phyloP scores from a whole-genome alignment of 2,888 invertebrate genomes.

The Sinelater perroti region DNA sequence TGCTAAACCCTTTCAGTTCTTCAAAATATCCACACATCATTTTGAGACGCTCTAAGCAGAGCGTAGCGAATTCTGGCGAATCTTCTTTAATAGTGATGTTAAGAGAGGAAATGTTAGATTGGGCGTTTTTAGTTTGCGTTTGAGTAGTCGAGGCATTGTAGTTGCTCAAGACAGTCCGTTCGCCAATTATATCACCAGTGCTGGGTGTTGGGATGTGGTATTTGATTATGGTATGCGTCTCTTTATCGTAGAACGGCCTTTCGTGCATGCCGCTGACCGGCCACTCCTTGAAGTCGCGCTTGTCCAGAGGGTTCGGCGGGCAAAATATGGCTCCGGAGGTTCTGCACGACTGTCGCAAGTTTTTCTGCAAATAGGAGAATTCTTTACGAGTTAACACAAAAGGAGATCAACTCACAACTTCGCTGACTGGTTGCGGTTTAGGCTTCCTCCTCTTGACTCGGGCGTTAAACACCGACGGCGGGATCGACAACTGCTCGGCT shows the following conservation, averaged over 20 bases:
- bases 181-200: no score
- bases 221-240: conserved; percentile 52
- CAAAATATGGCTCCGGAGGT: conserved; percentile 42
- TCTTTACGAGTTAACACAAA: background rate
- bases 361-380: conserved; percentile 17
- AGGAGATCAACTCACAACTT: conserved; percentile 15
- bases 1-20: conserved; percentile 41
- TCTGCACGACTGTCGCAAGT: conserved; percentile 39
- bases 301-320: conserved; percentile 41
- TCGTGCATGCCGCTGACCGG: conserved; percentile 51
- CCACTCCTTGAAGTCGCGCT: conserved; percentile 47
- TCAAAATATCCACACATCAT: conserved; percentile 37
- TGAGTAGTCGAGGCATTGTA: no score
- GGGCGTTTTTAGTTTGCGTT: no score
- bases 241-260: conserved; percentile 54
- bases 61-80: background rate
- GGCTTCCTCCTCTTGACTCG: conserved; percentile 15
- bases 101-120: no score
- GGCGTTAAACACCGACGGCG: conserved; percentile 33
- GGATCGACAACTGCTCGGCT: conserved; percentile 39
- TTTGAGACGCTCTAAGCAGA: conserved; percentile 40
- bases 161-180: no score
- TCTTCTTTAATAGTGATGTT: background rate
- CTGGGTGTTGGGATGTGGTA: conserved; percentile 46
- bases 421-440: conserved; percentile 4